Base-by-base conservation (phyloP, 2,113 vertebrate genomes). In the Syngnathus scovelli region DNA sequence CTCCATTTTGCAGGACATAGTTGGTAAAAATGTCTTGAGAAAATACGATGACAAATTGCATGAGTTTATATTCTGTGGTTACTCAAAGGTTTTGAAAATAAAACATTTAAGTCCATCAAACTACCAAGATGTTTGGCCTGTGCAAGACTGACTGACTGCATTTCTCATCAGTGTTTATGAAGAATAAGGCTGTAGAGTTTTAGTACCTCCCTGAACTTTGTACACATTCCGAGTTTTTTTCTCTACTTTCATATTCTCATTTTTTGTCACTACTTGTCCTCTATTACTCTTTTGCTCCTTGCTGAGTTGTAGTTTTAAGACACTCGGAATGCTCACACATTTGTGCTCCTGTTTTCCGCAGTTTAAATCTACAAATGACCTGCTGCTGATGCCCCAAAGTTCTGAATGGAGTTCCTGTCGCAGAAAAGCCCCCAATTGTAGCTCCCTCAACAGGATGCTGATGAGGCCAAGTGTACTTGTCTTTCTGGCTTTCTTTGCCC, bases 381-480 rank as follows among this genome's bases (percentile, higher is more conserved):
- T 39, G 65, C 80, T 72, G 82, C 87, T 82, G 83, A 91, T 90
- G 89, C 80, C 78, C 84, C 79, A 74, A 59, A 66, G 61, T 82
- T 77, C 84, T 87, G 78, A 85, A 92, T 92, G 91, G 89, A 85
- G 84, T 80, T 76, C 84, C 70, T 49, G 77, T 78, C 69, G 49
- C 77, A 81, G 69, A 78, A 62, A 66, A 73, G 72, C 72, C 82
- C 83, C 37, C 79, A 77, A 83, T 78, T 79, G 68, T 91, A 91
- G 87, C 84, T 73, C 81, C 70, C 63, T 83, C 78, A 80, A 82
- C 81, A 90, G 89, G 87, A 91, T 87, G 89, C 80, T 88, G 83
- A 86, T 78, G 75, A 87, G 79, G 77, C 86, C 83, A 76, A 85
- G 78, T 59, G 46, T 85, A 75, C 84, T 91, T 79, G 78, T 91